Evolutionary conservation across 64 coral and sea anemone species (phyloP).

Genomic region (Pachyseris speciosa): DNA sequence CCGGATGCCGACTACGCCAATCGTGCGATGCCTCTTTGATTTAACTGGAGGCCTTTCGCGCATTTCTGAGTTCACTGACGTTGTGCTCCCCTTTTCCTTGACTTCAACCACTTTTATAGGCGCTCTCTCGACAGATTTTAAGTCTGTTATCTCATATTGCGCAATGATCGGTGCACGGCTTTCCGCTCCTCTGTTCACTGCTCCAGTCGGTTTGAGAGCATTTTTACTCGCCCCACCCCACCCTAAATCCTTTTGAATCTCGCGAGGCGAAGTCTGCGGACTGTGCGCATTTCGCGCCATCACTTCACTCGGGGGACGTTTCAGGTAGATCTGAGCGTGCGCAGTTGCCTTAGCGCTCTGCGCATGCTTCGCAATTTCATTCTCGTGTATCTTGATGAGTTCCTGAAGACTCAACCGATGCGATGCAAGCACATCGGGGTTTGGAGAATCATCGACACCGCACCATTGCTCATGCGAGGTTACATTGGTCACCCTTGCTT

Average conservation of each 20-base stretch:
- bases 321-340: conserved; percentile 79
- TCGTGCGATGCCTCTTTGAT: conserved; percentile 64
- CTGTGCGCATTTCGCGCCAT: neutral
- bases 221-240: neutral
- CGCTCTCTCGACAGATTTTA: conserved; percentile 29
- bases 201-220: neutral
- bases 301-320: conserved; percentile 57
- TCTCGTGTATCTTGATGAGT: conserved; percentile 87
- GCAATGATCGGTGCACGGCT: neutral
- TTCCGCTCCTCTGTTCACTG: neutral
- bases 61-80: neutral
- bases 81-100: conserved; percentile 35
- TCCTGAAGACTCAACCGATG: conserved; percentile 94
- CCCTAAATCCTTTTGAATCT: neutral
- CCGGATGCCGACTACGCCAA: conserved; percentile 64
- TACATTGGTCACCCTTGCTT: neutral
- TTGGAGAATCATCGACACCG: neutral
- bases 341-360: conserved; percentile 72
- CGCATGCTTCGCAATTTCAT: conserved; percentile 83
- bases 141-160: conserved; percentile 40
- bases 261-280: conserved; percentile 8
- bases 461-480: neutral
- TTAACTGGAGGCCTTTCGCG: conserved; percentile 8
- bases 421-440: conserved; percentile 62
- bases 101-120: conserved; percentile 77